Evolutionary conservation across 64 coral and sea anemone genomes (phyloP).

Genomic region (Porites lutea): DNA sequence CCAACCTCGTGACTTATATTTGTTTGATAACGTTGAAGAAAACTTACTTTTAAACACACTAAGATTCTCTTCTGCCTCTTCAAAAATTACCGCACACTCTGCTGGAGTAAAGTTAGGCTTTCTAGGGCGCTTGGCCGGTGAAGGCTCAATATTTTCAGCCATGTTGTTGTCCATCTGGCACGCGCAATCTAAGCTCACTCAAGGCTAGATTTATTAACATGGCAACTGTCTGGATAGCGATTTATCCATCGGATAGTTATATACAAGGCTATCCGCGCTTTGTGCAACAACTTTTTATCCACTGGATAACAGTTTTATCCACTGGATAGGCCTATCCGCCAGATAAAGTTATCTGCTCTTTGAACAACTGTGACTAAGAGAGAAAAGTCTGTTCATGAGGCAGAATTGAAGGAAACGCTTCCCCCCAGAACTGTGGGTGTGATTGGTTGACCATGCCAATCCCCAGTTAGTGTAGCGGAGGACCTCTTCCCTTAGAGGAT

Average conservation of each 20-base stretch:
- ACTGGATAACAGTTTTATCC: slow-evolving; percentile 26
- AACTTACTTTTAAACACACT: slow-evolving; percentile 36
- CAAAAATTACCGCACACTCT: slow-evolving; percentile 4
- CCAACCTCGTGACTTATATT: slow-evolving; percentile 30
- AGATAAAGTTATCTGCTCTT: slow-evolving; percentile 40
- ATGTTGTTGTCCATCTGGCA: not conserved
- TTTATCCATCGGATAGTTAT: slow-evolving; percentile 41
- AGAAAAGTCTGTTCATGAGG: too few species aligned
- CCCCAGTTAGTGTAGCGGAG: too few species aligned
- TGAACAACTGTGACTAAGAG: slow-evolving; percentile 39
- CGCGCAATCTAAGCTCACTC: not conserved
- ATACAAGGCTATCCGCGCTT: slow-evolving; percentile 8
- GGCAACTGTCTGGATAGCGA: not conserved
- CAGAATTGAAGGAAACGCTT: too few species aligned
- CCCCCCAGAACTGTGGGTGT: too few species aligned
- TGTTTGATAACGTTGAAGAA: slow-evolving; percentile 11
- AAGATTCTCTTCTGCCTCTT: slow-evolving; percentile 22
- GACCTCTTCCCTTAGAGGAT: too few species aligned
- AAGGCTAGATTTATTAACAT: not conserved
- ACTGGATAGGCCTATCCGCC: slow-evolving; percentile 34
- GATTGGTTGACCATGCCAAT: too few species aligned
- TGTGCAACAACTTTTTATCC: slow-evolving; percentile 54
- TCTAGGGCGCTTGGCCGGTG: not conserved
- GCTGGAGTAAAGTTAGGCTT: slow-evolving; percentile 43
- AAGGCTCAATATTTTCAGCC: not conserved